Percentiles rank a stretch among this genome's conserved stretches.
phyloP scores from a whole-genome alignment of 2,113 vertebrate genomes.

The Microtus pennsylvanicus region DNA sequence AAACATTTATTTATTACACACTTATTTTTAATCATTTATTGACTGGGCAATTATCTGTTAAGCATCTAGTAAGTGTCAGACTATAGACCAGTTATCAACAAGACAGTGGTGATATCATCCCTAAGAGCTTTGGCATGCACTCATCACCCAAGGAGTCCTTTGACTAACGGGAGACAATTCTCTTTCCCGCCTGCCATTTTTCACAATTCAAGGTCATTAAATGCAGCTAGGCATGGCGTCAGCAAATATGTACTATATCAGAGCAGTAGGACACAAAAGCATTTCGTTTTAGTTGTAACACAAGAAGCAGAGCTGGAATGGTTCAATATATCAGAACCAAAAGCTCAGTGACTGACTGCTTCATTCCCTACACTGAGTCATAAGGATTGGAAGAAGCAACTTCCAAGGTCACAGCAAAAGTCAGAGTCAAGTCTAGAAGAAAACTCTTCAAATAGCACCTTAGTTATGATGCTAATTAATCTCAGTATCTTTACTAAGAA shows the following conservation, averaged over 20 bases:
- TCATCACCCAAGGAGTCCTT: neutral
- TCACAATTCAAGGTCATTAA: neutral
- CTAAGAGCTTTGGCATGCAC: neutral
- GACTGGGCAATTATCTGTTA: neutral
- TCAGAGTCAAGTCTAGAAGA: neutral
- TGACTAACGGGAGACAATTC: neutral
- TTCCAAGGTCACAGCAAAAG: neutral
- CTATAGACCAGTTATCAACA: neutral
- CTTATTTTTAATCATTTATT: conserved; percentile 37
- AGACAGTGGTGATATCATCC: neutral
- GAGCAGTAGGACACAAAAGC: neutral
- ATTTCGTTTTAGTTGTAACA: neutral
- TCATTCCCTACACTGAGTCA: neutral
- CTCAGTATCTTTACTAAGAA: conserved; percentile 42
- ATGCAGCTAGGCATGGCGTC: neutral
- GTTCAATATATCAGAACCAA: neutral
- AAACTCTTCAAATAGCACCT: neutral
- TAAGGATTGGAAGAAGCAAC: neutral
- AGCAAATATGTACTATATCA: neutral
- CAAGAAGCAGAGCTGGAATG: neutral
- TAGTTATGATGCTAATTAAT: conserved; percentile 3
- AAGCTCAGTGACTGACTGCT: neutral
- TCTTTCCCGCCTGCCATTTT: neutral
- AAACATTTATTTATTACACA: neutral
- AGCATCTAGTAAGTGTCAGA: neutral